These are phyloP conservation scores for Rhingia campestris DNA, from an alignment of 2,888 invertebrate genomes.

Conservation along the genomic window DNA sequence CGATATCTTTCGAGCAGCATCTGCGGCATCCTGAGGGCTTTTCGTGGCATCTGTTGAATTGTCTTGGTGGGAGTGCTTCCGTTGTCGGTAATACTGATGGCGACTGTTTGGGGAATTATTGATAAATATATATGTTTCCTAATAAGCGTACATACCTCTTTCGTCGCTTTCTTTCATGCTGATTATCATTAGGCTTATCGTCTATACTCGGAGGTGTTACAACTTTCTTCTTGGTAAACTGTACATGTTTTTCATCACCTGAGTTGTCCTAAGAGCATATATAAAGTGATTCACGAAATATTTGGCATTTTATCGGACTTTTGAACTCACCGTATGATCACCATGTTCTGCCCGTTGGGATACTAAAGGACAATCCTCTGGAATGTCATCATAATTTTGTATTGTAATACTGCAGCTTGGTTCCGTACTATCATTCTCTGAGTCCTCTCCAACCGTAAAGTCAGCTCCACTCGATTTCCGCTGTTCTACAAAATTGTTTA, in stretches of 20 bases:
- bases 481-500: slow-evolving; percentile 77
- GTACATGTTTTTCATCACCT: slow-evolving; percentile 83
- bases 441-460: slow-evolving; percentile 81
- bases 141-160: slow-evolving; percentile 80
- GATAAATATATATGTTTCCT: background rate
- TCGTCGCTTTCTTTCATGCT: slow-evolving; percentile 83
- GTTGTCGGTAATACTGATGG: slow-evolving; percentile 86
- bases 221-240: slow-evolving; percentile 82
- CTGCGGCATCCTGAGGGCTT: slow-evolving; percentile 78
- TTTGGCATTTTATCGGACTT: background rate
- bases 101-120: slow-evolving; percentile 82
- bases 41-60: slow-evolving; percentile 83
- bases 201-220: slow-evolving; percentile 81
- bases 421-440: slow-evolving; percentile 81
- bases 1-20: slow-evolving; percentile 84
- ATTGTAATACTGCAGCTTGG: slow-evolving; percentile 78
- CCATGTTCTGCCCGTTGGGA: slow-evolving; percentile 83
- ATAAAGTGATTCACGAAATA: background rate
- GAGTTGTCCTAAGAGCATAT: slow-evolving; percentile 78
- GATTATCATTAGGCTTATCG: slow-evolving; percentile 81
- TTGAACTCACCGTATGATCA: slow-evolving; percentile 80
- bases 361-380: slow-evolving; percentile 82
- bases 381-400: slow-evolving; percentile 82
- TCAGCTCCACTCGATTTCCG: slow-evolving; percentile 79
- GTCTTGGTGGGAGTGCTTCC: slow-evolving; percentile 91